Conservation (phyloP, 2,888 invertebrate species). For the Tetragnatha montana region DNA sequence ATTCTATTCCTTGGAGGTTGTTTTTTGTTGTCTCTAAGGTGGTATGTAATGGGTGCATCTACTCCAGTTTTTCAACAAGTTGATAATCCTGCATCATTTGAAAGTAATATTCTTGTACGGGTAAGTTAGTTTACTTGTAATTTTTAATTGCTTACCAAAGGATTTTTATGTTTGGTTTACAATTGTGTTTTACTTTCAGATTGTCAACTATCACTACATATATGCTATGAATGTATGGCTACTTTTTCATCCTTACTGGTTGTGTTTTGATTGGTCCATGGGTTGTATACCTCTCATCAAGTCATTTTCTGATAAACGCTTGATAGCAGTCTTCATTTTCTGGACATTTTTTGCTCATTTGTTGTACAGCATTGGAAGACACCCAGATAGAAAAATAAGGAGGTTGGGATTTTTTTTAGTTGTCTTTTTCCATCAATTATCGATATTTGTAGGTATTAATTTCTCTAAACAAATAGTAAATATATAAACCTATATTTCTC, state of each 20-base stretch:
- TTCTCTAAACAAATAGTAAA: neutral
- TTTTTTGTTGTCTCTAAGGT: conserved; percentile 66
- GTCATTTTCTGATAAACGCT: conserved; percentile 81
- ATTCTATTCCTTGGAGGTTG: conserved; percentile 62
- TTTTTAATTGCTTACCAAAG: conserved; percentile 12
- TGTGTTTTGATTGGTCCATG: conserved; percentile 99
- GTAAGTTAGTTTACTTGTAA: conserved; percentile 77
- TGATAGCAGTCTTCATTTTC: conserved; percentile 81
- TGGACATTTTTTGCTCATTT: conserved; percentile 79
- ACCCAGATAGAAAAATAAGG: conserved; percentile 59
- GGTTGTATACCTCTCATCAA: conserved; percentile 89
- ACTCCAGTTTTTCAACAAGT: conserved; percentile 83
- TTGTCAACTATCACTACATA: conserved; percentile 90
- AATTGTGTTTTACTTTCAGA: conserved; percentile 77
- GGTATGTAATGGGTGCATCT: conserved; percentile 71
- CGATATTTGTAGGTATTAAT: too few species aligned
- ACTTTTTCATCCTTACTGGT: conserved; percentile 91
- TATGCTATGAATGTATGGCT: conserved; percentile 90
- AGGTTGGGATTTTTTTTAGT: conserved; percentile 41
- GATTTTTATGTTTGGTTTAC: conserved; percentile 35
- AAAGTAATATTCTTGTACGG: conserved; percentile 81
- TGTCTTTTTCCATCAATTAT: too few species aligned
- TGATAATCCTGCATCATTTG: conserved; percentile 95
- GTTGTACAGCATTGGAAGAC: conserved; percentile 73
- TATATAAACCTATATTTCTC: too few species aligned